Evolutionary conservation across 2,797 vertebrate species (phyloP), one percentile per base, ranked within the genome.

Genomic region (Cossypha polioptera): DNA sequence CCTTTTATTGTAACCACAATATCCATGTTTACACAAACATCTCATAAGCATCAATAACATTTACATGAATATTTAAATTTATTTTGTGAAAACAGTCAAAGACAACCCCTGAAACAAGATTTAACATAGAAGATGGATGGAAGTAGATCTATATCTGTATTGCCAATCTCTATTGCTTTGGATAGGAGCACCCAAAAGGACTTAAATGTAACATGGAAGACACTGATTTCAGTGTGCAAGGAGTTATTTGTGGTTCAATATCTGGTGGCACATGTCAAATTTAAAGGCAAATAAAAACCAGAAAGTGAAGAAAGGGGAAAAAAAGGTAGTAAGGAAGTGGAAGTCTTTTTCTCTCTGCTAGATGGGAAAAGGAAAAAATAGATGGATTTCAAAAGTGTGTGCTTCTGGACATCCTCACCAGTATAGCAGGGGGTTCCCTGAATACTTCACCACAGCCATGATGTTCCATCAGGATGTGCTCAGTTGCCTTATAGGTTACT

Each of bases 241-340:
- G 36, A 55, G 14, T 62, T 83, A 83, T 66, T 76, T 85, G 26
- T 35, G 13, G 13, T 48, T 85, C 35, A 19, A 4, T 53, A 53
- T 53, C 18, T 67, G 58, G 59, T 65, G 29, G 7, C 8, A 45
- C 36, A 24, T 14, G 5, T 51, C 62, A 69, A 40, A 4, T 40
- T 28, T 45, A 80, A 83, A 47, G 5, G 12, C 2, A 74, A 81
- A 66, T 5, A 42, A n/a, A 54, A 38, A 25, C 4, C 33, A 45
- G 33, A 59, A 20, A 5, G 5, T 10, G 8, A 65, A 63, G 5
- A 21, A 40, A 19, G 14, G 1, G 5, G 15, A 25, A 22, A 13
- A 22, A 14, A 35, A 4, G 2, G 18, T 5, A 17, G 9, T 1
- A 40, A 36, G 3, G 3, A 78, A 65, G 2, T 25, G 1, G 12